These are phyloP conservation scores for Ciconia stormi DNA, from an alignment of 2,113 vertebrate genomes.

Conservation along the genomic window DNA sequence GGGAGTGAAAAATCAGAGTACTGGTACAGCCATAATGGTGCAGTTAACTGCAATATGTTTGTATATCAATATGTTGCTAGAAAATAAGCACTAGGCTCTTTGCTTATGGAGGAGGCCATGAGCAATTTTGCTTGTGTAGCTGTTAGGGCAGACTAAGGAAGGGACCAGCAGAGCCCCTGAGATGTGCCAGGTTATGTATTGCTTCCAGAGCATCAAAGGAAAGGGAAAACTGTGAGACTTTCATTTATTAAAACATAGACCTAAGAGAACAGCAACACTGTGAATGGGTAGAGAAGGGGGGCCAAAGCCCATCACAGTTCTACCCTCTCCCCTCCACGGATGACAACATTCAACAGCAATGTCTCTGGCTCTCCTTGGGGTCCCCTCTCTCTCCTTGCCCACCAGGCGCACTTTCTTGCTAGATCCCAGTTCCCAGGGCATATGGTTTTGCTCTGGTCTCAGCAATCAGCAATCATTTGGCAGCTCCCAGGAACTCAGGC, in stretches of 20 bases:
- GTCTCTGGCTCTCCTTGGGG: background rate
- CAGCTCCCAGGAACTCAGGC: background rate
- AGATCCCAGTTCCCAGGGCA: background rate
- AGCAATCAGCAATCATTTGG: background rate
- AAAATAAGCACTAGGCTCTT: background rate
- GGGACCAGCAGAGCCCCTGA: background rate
- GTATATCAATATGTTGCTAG: background rate
- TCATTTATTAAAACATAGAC: background rate
- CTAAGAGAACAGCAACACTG: background rate
- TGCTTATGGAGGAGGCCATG: background rate
- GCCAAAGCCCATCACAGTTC: background rate
- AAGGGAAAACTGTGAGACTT: background rate
- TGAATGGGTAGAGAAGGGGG: background rate
- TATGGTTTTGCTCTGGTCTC: background rate
- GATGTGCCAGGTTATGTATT: rapidly evolving
- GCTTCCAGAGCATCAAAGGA: background rate
- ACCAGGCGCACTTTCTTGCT: background rate
- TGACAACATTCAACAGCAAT: background rate
- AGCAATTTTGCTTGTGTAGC: background rate
- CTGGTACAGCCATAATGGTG: background rate
- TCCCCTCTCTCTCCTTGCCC: background rate
- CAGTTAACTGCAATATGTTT: background rate
- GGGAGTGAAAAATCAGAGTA: background rate
- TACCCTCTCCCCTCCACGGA: background rate
- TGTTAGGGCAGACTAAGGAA: background rate